Conservation (phyloP, 2,113 vertebrate species). For the Leucosticte australis region DNA sequence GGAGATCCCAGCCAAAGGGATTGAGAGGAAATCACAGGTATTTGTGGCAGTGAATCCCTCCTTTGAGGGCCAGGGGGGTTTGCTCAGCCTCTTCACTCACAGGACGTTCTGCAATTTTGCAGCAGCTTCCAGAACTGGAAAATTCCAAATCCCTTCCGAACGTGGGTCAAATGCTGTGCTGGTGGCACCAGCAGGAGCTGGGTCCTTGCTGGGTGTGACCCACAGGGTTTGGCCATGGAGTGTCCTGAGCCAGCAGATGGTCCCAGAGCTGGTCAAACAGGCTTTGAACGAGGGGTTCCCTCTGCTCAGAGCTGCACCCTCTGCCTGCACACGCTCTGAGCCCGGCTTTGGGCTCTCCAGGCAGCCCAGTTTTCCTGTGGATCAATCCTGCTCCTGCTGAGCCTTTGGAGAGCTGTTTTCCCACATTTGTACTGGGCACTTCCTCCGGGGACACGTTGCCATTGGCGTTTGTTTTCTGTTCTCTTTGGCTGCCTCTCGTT, state of each 20-base stretch:
- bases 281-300: neutral
- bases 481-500: conserved; percentile 39
- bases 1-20: neutral
- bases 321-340: neutral
- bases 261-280: neutral
- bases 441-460: neutral
- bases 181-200: accelerated
- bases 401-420: neutral
- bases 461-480: conserved; percentile 54
- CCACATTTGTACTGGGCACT: neutral
- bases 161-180: neutral
- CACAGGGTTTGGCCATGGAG: neutral
- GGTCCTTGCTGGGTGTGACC: neutral
- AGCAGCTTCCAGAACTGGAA: neutral
- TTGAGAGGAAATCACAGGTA: neutral
- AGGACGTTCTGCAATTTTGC: neutral
- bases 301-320: neutral
- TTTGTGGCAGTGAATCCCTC: neutral
- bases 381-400: neutral
- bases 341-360: neutral
- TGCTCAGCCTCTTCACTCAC: neutral
- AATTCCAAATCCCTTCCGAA: neutral
- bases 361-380: neutral
- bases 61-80: neutral
- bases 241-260: neutral